These are phyloP conservation scores for Spermophilus dauricus DNA, from an alignment of 2,113 vertebrate species.

Conservation along the genomic window DNA sequence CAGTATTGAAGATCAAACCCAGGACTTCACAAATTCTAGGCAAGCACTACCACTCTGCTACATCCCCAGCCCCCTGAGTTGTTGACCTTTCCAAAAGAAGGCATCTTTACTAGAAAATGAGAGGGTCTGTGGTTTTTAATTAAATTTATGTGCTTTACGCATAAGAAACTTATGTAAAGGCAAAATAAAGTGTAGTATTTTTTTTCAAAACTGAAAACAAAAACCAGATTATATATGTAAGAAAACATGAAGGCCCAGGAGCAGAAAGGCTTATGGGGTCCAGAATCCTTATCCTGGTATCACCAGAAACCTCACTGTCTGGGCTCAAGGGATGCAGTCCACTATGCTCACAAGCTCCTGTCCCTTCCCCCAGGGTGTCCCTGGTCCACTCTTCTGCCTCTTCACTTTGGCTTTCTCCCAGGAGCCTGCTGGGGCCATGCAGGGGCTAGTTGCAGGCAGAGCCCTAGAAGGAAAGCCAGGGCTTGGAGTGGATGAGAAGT, in stretches of 20 bases:
- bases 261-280: neutral
- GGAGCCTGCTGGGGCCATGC: too few species aligned
- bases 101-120: neutral
- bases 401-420: neutral
- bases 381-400: neutral
- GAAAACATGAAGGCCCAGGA: neutral
- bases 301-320: neutral
- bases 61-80: neutral
- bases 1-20: too few species aligned
- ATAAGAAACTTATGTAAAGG: neutral
- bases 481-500: neutral
- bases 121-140: neutral
- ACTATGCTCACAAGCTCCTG: neutral
- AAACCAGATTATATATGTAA: neutral
- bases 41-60: too few species aligned
- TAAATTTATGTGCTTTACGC: neutral
- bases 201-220: neutral
- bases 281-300: neutral
- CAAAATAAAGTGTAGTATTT: neutral
- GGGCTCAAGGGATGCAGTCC: neutral
- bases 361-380: neutral
- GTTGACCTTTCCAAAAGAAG: neutral
- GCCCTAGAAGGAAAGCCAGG: neutral
- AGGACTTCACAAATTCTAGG: too few species aligned
- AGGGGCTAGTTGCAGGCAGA: neutral